A percentile compares a stretch with the other conserved stretches of the same genome.
Evolutionary conservation across 1,140 invertebrate genomes (phyloP).

Genomic region (Cydia pomonella): DNA sequence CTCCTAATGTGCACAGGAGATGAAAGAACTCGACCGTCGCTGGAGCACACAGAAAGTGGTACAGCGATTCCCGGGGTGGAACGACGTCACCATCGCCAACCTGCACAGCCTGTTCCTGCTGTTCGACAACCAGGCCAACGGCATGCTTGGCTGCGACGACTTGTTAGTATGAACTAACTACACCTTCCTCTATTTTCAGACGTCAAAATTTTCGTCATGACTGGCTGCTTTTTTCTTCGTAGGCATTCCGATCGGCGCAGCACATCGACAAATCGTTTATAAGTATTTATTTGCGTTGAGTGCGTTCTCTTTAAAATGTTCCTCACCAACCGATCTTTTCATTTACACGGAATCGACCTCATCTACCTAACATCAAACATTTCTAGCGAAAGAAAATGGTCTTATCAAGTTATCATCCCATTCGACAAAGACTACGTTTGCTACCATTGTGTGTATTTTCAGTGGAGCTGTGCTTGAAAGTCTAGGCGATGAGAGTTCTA

Average conservation of each 20-base stretch:
- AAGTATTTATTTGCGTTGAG: no score
- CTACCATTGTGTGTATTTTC: slow-evolving; percentile 22
- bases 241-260: no score
- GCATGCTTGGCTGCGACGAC: slow-evolving; percentile 79
- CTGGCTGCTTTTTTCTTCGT: no score
- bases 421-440: no score
- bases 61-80: slow-evolving; percentile 77
- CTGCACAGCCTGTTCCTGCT: slow-evolving; percentile 79
- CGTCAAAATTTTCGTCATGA: no score
- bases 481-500: slow-evolving; percentile 71
- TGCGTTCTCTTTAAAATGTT: no score
- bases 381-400: no score
- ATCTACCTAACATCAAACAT: no score
- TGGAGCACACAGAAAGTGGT: slow-evolving; percentile 77
- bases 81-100: slow-evolving; percentile 79
- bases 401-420: no score
- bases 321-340: no score
- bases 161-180: slow-evolving; percentile 68
- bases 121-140: slow-evolving; percentile 79
- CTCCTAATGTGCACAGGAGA: slow-evolving; percentile 55
- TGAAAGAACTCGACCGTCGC: slow-evolving; percentile 76
- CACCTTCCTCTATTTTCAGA: slow-evolving; percentile 9
- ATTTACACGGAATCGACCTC: no score
- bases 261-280: no score
- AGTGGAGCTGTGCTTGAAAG: slow-evolving; percentile 79